phyloP scores from a whole-genome alignment of 2,113 vertebrate species.

The Pantherophis guttatus region DNA sequence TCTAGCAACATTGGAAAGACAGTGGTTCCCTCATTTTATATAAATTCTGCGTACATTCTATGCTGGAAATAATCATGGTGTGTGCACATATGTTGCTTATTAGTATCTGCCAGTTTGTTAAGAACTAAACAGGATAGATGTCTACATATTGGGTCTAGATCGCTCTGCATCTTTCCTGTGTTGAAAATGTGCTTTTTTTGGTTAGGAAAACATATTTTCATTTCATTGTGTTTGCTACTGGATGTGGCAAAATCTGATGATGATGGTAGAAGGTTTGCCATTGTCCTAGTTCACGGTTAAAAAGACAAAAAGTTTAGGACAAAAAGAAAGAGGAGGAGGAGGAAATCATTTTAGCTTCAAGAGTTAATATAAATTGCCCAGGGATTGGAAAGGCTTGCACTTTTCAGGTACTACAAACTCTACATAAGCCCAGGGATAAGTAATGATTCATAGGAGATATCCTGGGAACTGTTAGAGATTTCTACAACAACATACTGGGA shows the following conservation, averaged over 20 bases:
- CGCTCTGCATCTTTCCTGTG: not conserved
- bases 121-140: not conserved
- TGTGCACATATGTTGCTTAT: not conserved
- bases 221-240: not conserved
- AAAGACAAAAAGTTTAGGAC: not conserved
- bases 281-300: not conserved
- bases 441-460: not conserved
- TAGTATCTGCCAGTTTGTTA: not conserved
- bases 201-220: not conserved
- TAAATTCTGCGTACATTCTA: not conserved
- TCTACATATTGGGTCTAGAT: not conserved
- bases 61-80: not conserved
- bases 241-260: not conserved
- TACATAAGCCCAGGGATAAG: not conserved
- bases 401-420: not conserved
- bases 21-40: not conserved
- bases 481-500: not conserved
- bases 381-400: not conserved
- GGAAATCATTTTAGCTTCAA: not conserved
- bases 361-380: rapidly evolving
- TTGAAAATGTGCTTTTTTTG: not conserved
- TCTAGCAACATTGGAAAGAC: not conserved
- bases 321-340: not conserved
- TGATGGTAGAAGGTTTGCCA: rapidly evolving
- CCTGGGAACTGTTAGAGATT: not conserved